Evolutionary conservation across 2,113 vertebrate species (phyloP), one percentile per base, ranked within the genome.

Genomic region (Edolisoma coerulescens): DNA sequence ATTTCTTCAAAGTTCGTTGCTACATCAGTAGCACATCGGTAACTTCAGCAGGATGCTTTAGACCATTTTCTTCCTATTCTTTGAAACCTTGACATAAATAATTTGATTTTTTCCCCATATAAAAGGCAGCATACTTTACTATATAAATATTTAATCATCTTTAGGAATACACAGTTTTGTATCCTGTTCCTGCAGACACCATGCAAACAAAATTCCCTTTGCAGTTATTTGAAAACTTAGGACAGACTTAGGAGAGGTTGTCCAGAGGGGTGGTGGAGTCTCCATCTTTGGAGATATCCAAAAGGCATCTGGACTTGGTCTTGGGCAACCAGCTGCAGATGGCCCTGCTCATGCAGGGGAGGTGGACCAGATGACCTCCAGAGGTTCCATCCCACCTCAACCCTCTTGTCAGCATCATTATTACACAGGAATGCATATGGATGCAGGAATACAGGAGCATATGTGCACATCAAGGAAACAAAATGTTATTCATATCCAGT

Each of bases 1-100:
- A 37, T 56, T 68, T 42, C 30, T 84, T 60, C 9, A 11, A 65
- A 90, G 47, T 22, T 71, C 27, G 19, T 17, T 47, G 45, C 24
- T 65, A n/a, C 13, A n/a, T n/a, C n/a, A n/a, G n/a, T n/a, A n/a
- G n/a, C 13, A 63, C 1, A 0, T 33, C 3, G 5, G 27, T 64
- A 84, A 56, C 23, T 68, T 73, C 52, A 68, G 2, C 61, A 14
- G 23, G 5, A 28, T 90, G 33, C 10, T 90, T 80, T 42, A 32
- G 22, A 73, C 44, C 5, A 56, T 69, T 84, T 81, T 64, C 15
- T 33, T 73, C n/a, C 41, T 74, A 5, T 39, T 65, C 20, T 47
- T 47, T 65, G 59, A 73, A 63, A 89, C 16, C 24, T 68, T 33
- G 33, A 60, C 15, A 53, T 33, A 70, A 65, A 53, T n/a, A 1